phyloP scores from a whole-genome alignment of 2,888 invertebrate genomes.

The Calliphora vomitoria region DNA sequence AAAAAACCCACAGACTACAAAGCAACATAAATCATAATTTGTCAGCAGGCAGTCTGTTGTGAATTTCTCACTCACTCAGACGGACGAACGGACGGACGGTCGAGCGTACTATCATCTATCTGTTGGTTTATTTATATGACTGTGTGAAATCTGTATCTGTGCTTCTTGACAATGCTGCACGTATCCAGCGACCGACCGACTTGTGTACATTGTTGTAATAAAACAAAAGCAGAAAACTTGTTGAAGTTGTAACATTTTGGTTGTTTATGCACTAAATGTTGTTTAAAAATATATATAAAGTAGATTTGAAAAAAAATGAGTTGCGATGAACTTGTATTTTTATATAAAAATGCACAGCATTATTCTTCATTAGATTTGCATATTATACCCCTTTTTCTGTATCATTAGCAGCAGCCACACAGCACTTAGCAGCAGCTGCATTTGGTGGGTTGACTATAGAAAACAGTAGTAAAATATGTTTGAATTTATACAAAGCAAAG shows the following conservation, averaged over 20 bases:
- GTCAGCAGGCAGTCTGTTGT: slow-evolving; percentile 65
- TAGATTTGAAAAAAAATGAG: neutral
- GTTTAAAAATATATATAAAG: neutral
- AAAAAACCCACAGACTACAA: slow-evolving; percentile 63
- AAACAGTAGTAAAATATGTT: no score
- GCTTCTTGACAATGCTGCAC: slow-evolving; percentile 17
- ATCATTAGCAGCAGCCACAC: slow-evolving; percentile 10
- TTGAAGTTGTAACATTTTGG: slow-evolving; percentile 25
- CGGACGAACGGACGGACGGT: neutral
- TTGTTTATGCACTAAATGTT: slow-evolving; percentile 26
- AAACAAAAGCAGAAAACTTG: slow-evolving; percentile 35
- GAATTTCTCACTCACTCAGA: slow-evolving; percentile 39
- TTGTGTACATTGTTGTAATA: slow-evolving; percentile 10
- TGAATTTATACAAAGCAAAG: no score
- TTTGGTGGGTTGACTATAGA: neutral
- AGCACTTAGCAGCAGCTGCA: neutral
- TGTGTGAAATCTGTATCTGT: neutral
- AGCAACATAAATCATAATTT: slow-evolving; percentile 71
- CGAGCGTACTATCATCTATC: neutral
- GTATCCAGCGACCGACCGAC: neutral
- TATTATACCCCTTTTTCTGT: slow-evolving; percentile 51
- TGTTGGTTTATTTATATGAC: neutral
- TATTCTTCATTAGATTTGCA: slow-evolving; percentile 65
- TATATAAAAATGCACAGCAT: slow-evolving; percentile 51
- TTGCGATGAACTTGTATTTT: slow-evolving; percentile 46